Percentiles rank a stretch among this genome's conserved stretches.
These are phyloP conservation scores for Silurus meridionalis DNA, from an alignment of 2,113 vertebrate species.

Conservation along the genomic window DNA sequence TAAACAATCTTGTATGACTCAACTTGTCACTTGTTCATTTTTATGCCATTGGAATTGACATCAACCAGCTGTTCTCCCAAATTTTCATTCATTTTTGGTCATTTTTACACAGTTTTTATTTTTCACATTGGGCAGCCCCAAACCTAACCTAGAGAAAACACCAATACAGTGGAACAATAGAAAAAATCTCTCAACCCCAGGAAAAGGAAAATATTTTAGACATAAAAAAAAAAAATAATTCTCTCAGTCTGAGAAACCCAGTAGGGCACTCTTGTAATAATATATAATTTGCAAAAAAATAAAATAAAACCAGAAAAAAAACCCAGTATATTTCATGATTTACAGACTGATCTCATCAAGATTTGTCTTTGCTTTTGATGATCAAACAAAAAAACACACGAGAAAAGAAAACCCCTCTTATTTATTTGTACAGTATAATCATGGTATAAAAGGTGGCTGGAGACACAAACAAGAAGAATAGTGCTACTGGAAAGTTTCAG, in stretches of 20 bases:
- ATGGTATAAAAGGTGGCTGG: slow-evolving; percentile 60
- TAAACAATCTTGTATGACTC: neutral
- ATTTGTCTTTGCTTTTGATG: neutral
- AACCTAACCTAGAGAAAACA: neutral
- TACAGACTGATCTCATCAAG: neutral
- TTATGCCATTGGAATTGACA: neutral
- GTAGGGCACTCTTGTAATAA: neutral
- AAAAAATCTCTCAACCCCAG: neutral
- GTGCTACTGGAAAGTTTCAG: slow-evolving; percentile 61
- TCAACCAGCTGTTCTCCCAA: neutral
- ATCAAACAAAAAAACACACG: neutral
- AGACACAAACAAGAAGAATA: slow-evolving; percentile 53
- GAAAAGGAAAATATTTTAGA: neutral
- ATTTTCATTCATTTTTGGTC: neutral
- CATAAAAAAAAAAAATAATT: neutral
- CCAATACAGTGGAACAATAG: neutral
- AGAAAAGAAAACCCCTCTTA: slow-evolving; percentile 39
- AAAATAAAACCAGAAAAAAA: too few species aligned
- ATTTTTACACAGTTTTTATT: neutral
- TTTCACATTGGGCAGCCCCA: neutral
- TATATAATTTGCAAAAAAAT: too few species aligned
- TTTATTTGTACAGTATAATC: slow-evolving; percentile 71
- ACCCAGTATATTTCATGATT: neutral
- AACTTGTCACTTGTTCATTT: neutral
- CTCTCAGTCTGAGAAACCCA: neutral